Conservation (phyloP, 2,113 vertebrate genomes). For the Brachionichthys hirsutus region DNA sequence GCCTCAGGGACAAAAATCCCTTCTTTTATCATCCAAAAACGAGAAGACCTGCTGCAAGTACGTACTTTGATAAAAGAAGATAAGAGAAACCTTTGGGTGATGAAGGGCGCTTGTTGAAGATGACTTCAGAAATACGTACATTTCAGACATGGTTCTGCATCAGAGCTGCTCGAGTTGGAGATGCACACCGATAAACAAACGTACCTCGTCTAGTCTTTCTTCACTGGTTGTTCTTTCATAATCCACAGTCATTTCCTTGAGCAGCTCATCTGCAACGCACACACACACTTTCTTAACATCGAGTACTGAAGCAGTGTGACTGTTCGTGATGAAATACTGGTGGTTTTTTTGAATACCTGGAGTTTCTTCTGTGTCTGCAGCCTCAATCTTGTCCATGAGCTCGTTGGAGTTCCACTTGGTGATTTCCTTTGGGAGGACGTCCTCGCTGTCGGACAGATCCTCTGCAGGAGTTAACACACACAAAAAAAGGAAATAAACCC, state of each 20-base stretch:
- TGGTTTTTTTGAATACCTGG: constrained; percentile 71
- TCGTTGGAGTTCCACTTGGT: constrained; percentile 95
- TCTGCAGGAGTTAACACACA: constrained; percentile 73
- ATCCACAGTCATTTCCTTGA: constrained; percentile 80
- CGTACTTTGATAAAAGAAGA: constrained; percentile 4
- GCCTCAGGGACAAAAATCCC: constrained; percentile 59
- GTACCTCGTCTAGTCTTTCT: constrained; percentile 85
- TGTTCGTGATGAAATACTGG: background rate
- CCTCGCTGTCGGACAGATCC: constrained; percentile 88
- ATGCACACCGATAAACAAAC: constrained; percentile 28
- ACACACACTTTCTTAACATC: background rate
- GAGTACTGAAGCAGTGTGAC: background rate
- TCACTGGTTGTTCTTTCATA: constrained; percentile 76
- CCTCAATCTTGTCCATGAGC: constrained; percentile 94
- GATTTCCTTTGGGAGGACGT: constrained; percentile 90
- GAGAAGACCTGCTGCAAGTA: constrained; percentile 15
- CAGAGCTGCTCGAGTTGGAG: constrained; percentile 7
- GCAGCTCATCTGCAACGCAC: constrained; percentile 77
- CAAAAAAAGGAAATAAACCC: background rate
- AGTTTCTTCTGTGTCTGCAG: constrained; percentile 81
- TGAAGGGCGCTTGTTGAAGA: constrained; percentile 2
- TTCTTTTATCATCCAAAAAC: constrained; percentile 30
- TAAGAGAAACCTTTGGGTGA: constrained; percentile 8
- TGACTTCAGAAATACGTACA: background rate
- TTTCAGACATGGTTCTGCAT: constrained; percentile 24